A percentile compares a stretch with the other conserved stretches of the same genome.
phyloP scores from a whole-genome alignment of 92 coral and sea anemone genomes.

The Meandrina meandrites region DNA sequence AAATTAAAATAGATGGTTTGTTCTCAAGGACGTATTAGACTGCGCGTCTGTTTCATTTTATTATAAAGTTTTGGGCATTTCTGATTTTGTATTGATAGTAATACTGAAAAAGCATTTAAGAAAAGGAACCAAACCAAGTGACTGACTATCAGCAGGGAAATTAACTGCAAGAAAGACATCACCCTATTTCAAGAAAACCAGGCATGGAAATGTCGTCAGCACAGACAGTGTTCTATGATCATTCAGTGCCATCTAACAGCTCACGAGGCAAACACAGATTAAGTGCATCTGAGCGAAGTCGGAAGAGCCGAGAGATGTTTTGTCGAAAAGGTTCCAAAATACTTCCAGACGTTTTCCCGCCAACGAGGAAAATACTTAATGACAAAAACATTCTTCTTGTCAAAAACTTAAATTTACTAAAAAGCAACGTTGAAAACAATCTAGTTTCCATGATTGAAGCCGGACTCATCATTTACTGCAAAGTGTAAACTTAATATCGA shows the following conservation, averaged over 20 bases:
- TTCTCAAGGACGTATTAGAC: neutral
- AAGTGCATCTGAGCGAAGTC: slow-evolving; percentile 15
- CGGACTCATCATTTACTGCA: too few species aligned
- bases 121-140: neutral
- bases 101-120: neutral
- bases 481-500: too few species aligned
- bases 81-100: neutral
- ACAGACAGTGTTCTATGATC: slow-evolving; percentile 12
- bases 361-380: neutral
- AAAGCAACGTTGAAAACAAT: slow-evolving; percentile 22
- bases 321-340: slow-evolving; percentile 25
- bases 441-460: too few species aligned
- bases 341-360: slow-evolving; percentile 22
- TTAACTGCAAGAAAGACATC: neutral
- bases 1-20: too few species aligned
- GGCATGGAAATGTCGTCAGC: slow-evolving; percentile 25
- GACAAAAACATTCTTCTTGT: neutral
- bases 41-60: neutral
- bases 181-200: neutral
- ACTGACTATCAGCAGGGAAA: neutral
- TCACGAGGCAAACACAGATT: slow-evolving; percentile 26
- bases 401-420: neutral
- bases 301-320: slow-evolving; percentile 30
- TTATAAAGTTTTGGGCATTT: neutral
- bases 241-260: neutral